Base-by-base conservation (phyloP, 2,113 vertebrate genomes). In the Hippolais icterina region DNA sequence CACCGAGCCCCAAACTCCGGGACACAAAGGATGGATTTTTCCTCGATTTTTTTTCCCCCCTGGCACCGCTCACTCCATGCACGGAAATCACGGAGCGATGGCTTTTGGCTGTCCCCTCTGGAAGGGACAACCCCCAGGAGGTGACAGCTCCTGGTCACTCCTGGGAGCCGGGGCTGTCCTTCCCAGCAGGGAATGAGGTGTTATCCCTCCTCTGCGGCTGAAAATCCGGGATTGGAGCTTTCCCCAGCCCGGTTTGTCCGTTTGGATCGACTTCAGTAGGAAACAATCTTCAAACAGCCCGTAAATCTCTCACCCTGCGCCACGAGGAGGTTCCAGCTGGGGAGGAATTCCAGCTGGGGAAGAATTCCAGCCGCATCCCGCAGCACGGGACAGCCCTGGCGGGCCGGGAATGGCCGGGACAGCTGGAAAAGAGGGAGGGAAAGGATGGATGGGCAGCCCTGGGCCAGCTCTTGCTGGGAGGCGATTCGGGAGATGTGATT, bases 21-120 rank as follows among this genome's bases (percentile, higher is more conserved):
- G 16, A 50, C 18, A 23, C 39, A 42, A 28, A 28, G 13, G n/a
- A 66, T 3, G 5, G 27, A 14, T 0, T 42, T 70, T 61, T 31
- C 15, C 31, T 35, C 37, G 3, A 0, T 1, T 39, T 23, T 27
- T 47, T 5, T 3, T n/a, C n/a, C 4, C 4, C 4, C 54, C 6
- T 1, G 24, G 19, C n/a, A n/a, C 23, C 0, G 1, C 76, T 76
- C 49, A 27, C n/a, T 9, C 41, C 53, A 11, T 0, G 1, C 19
- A 12, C 0, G 2, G 65, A 42, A 77, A 39, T 29, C 9, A 3
- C 0, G 2, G 80, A 74, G 23, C 0, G 7, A 47, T 6, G 33
- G 31, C 11, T 87, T 1, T 0, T 0, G 6, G 41, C 28, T 8
- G 19, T 50, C 15, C 42, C 19, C 0, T 0, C 8, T 31, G 60